Evolutionary conservation across 2,797 vertebrate genomes (phyloP).

Genomic region (Arnoldichthys spilopterus): DNA sequence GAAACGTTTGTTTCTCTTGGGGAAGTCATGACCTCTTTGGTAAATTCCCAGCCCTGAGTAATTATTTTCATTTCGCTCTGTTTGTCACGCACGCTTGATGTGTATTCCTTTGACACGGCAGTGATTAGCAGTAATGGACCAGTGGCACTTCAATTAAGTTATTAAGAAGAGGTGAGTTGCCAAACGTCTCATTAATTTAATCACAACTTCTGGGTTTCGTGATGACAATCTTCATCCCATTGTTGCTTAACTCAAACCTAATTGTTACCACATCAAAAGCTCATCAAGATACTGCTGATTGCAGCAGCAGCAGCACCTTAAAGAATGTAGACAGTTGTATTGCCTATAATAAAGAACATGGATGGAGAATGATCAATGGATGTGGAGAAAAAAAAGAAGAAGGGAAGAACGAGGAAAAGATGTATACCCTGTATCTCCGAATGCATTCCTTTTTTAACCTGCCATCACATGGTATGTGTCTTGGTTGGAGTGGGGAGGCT

Average conservation of each 20-base stretch:
- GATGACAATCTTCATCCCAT: slow-evolving; percentile 11
- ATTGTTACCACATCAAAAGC: slow-evolving; percentile 6
- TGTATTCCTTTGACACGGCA: slow-evolving; percentile 6
- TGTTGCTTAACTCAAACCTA: slow-evolving; percentile 21
- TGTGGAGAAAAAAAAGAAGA: no score
- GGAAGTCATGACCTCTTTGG: slow-evolving; percentile 12
- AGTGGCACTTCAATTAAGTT: slow-evolving; percentile 13
- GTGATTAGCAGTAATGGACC: slow-evolving; percentile 21
- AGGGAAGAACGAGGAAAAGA: no score
- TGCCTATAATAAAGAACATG: neutral
- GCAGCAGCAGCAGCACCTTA: neutral
- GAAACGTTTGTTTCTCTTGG: slow-evolving; percentile 1
- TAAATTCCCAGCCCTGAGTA: slow-evolving; percentile 10
- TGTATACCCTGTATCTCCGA: no score
- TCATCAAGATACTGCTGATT: slow-evolving; percentile 19
- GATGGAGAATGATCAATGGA: neutral
- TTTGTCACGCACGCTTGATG: slow-evolving; percentile 3
- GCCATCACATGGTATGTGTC: no score
- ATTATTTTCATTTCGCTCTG: slow-evolving; percentile 31
- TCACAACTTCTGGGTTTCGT: neutral
- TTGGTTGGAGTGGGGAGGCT: no score
- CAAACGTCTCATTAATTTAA: slow-evolving; percentile 17
- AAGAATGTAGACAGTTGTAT: neutral
- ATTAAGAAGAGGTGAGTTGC: neutral
- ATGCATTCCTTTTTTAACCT: no score